A percentile compares a stretch with the other conserved stretches of the same genome.
These are phyloP conservation scores for Gavia stellata DNA, from an alignment of 2,113 vertebrate species.

Conservation along the genomic window DNA sequence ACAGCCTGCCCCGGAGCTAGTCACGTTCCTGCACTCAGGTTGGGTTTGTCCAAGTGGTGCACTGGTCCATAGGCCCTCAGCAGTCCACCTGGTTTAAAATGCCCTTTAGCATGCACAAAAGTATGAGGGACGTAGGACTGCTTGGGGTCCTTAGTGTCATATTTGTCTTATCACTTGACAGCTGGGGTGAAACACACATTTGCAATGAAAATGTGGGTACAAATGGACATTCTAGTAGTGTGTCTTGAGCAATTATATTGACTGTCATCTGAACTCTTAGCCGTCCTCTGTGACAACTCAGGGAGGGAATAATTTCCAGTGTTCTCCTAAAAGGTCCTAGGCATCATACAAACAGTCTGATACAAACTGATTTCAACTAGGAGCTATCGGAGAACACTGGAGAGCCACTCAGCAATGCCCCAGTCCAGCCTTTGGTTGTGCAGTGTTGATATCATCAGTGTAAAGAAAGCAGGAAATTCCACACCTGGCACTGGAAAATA, in stretches of 20 bases:
- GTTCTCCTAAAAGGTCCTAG: neutral
- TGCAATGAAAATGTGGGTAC: neutral
- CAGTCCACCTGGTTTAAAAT: neutral
- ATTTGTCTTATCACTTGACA: neutral
- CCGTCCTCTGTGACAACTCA: neutral
- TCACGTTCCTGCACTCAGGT: neutral
- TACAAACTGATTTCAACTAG: neutral
- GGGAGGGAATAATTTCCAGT: neutral
- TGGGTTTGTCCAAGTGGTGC: neutral
- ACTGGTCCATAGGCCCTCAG: neutral
- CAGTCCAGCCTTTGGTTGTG: neutral
- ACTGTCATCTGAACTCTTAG: neutral
- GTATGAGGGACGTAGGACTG: neutral
- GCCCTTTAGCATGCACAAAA: neutral
- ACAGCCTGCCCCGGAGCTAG: neutral
- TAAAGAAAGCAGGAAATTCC: neutral
- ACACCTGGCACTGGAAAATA: neutral
- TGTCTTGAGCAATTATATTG: neutral
- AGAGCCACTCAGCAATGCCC: neutral
- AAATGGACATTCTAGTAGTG: neutral
- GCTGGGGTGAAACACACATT: neutral
- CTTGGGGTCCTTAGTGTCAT: neutral
- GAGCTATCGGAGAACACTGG: neutral
- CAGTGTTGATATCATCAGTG: neutral
- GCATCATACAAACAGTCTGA: neutral